Percentiles rank a stretch among this genome's conserved stretches.
phyloP scores from a whole-genome alignment of 2,113 vertebrate species.

The Regulus satrapa region DNA sequence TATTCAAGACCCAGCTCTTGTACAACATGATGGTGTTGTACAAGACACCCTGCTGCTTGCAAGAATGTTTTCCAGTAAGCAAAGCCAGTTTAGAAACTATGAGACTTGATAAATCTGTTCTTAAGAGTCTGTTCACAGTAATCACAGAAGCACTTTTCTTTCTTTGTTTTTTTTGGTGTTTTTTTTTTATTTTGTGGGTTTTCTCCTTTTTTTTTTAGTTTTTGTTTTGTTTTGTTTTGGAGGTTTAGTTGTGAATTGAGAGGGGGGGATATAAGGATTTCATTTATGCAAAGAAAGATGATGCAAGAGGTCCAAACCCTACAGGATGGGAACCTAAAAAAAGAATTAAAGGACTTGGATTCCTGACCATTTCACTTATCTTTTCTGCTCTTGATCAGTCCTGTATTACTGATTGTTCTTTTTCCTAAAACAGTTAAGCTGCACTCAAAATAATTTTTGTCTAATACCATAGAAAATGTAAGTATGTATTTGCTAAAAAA shows the following conservation, averaged over 20 bases:
- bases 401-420: not conserved
- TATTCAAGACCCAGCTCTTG: accelerated
- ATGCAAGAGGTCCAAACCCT: not conserved
- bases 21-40: not conserved
- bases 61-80: not conserved
- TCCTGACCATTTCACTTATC: not conserved
- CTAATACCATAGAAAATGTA: not conserved
- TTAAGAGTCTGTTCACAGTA: not conserved
- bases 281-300: not conserved
- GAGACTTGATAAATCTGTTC: not conserved
- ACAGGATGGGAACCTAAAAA: not conserved
- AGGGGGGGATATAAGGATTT: not conserved
- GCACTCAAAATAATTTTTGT: not conserved
- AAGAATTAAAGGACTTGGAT: not conserved
- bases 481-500: not conserved
- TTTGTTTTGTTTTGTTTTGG: not conserved
- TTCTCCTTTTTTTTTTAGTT: not conserved
- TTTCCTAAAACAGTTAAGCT: not conserved
- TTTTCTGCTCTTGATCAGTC: not conserved
- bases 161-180: not conserved
- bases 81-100: not conserved
- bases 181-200: not conserved
- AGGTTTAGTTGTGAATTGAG: not conserved
- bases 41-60: not conserved
- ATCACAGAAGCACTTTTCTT: not conserved